Conservation (phyloP, 2,797 vertebrate species). For the Carapus acus region DNA sequence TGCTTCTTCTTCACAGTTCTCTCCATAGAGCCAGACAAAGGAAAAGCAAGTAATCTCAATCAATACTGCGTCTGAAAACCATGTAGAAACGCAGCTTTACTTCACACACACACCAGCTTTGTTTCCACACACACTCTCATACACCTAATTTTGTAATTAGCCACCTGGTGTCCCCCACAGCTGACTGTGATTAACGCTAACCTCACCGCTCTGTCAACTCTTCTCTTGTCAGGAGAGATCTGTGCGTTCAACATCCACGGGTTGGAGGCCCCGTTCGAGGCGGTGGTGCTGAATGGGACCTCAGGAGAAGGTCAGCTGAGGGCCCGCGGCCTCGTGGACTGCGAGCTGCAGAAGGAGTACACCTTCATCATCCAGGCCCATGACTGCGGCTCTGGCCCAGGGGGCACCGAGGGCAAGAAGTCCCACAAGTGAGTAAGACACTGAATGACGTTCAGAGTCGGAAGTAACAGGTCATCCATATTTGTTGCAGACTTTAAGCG, state of each 20-base stretch:
- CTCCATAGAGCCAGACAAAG: too few relatives aligned
- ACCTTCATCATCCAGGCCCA: slow-evolving; percentile 97
- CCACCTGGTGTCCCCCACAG: neutral
- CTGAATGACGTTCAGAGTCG: neutral
- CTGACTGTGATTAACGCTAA: slow-evolving; percentile 27
- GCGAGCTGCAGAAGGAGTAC: slow-evolving; percentile 92
- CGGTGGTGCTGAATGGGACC: slow-evolving; percentile 91
- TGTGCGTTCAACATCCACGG: slow-evolving; percentile 95
- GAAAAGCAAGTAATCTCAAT: too few relatives aligned
- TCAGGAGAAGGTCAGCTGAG: slow-evolving; percentile 89
- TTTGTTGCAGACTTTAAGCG: too few relatives aligned
- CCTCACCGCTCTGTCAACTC: neutral
- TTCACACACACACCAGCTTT: neutral
- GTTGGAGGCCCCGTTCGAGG: slow-evolving; percentile 87
- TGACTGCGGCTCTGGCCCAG: slow-evolving; percentile 84
- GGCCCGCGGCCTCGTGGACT: slow-evolving; percentile 85
- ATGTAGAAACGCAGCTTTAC: neutral
- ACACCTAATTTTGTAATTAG: neutral
- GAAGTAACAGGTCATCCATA: too few relatives aligned
- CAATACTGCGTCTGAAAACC: too few relatives aligned
- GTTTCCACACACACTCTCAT: neutral
- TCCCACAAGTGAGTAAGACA: slow-evolving; percentile 90
- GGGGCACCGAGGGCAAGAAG: slow-evolving; percentile 85
- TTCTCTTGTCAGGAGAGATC: slow-evolving; percentile 80
- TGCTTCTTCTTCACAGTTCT: too few relatives aligned